Evolutionary conservation across 1,140 invertebrate species (phyloP), one percentile per base, ranked within the genome.

Genomic region (Drosophila oshimai): DNA sequence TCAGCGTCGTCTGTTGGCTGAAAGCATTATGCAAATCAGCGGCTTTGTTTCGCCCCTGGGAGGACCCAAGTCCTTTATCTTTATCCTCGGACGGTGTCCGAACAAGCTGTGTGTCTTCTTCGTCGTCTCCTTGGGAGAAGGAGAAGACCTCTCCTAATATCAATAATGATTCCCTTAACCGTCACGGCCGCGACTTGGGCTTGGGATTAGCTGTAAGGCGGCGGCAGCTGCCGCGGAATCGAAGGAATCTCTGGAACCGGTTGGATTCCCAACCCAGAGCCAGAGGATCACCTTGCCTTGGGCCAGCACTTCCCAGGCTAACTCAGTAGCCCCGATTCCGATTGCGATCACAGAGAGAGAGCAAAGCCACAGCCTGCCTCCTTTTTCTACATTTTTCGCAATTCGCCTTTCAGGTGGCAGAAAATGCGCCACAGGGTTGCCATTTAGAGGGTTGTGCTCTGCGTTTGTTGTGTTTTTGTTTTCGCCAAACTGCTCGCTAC

Each of bases 11-110:
- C 49, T 68, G 37, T 28, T 73, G 65, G 81, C 77, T 87, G 81
- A 86, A 86, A 86, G 81, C 83, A 86, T 86, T 86, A 86, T 86
- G 81, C 81, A 86, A 86, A 86, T 86, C 9, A 69, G 62, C 9
- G 28, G 28, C 81, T 57, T 86, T 86, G 80, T 83, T 73, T 28
- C 22, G 18, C 17, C 28, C 26, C 26, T 13, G 7, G 44, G 18
- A 54, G 42, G 29, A 41, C 5, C 31, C 17, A 22, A 22, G 39
- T 47, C 42, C 61, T 65, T 47, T 65, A 64, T 64, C 33, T 47
- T 31, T n/a, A n/a, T n/a, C 37, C 29, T 65, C 45, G 71, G 71
- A 74, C 71, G 71, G 58, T 74, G 71, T 74, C 71, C 71, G 71
- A 74, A 70, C 31, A 54, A 37, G 44, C 54, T 68, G 36, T 36